Base-by-base conservation (phyloP, 2,797 vertebrate species). In the Ammospiza maritima region DNA sequence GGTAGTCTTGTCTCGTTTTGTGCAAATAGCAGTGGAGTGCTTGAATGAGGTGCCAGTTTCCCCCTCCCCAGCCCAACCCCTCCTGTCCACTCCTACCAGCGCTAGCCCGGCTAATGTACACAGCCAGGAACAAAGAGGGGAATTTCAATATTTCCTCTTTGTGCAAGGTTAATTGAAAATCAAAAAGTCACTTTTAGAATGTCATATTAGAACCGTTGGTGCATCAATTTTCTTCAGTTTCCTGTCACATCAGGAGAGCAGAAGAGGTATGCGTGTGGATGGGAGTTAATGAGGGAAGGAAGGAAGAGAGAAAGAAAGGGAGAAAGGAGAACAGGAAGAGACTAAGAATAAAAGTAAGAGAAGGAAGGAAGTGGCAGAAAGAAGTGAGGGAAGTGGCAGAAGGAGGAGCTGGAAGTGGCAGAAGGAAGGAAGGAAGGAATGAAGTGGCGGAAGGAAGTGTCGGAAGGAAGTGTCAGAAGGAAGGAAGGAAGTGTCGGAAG, bases 91-190 rank as follows among this genome's bases (percentile, higher is more conserved):
- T 81, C 50, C 48, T 75, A 85, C 85, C 90, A 92, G 64, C 54
- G 54, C 36, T 61, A 90, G 60, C 80, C 53, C 18, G 40, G 27
- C 77, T 95, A 95, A 94, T 92, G 78, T 61, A 96, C 44, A 73
- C 89, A 86, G 88, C 19, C 70, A 85, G 96, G 95, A 97, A 97
- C 92, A 97, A 97, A 98, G 89, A 64, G 85, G 53, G 15, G 81
- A 85, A 97, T 97, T 97, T 97, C 95, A 97, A 77, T 97, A 95
- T 96, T 97, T 97, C 95, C 48, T 97, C 90, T 97, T 97, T 97
- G 95, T 96, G 82, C 96, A 97, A 98, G 97, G 96, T 98, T 98
- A 98, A 97, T 97, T 98, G 97, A 97, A 98, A 98, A 98, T 97
- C 94, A 97, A 97, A 96, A 98, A 97, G 94, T 96, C 96, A 97